Evolutionary conservation across 2,797 vertebrate species (phyloP).

Genomic region (Cryptoprocta ferox): DNA sequence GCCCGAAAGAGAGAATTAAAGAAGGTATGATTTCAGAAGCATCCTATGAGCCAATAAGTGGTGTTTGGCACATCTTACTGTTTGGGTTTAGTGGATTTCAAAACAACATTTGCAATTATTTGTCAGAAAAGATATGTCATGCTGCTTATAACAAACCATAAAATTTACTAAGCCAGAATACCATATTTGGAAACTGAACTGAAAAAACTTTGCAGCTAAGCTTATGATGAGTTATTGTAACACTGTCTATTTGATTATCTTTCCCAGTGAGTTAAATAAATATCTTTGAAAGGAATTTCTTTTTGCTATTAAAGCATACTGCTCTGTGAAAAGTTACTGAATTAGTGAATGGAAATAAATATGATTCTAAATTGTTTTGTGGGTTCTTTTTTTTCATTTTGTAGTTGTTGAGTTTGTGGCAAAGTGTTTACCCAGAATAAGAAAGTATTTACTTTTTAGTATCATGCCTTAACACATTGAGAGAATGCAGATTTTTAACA

Average conservation of each 20-base stretch:
- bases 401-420: background rate
- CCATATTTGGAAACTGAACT: background rate
- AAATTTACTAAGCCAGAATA: background rate
- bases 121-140: slow-evolving; percentile 20
- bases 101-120: slow-evolving; percentile 39
- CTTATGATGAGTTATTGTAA: background rate
- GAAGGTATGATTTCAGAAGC: slow-evolving; percentile 90
- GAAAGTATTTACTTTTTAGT: background rate
- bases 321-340: slow-evolving; percentile 16
- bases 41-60: background rate
- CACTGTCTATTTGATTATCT: background rate
- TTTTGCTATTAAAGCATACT: background rate
- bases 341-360: slow-evolving; percentile 40
- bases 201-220: background rate
- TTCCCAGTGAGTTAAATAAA: background rate
- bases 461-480: background rate
- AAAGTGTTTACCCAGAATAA: background rate
- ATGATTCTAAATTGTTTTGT: background rate
- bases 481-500: background rate
- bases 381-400: background rate
- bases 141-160: background rate
- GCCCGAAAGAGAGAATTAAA: slow-evolving; percentile 98
- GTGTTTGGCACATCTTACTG: background rate
- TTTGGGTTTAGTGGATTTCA: slow-evolving; percentile 47
- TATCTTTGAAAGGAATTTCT: background rate